Conservation (phyloP, 2,888 invertebrate species). For the Drosophila algonquin region DNA sequence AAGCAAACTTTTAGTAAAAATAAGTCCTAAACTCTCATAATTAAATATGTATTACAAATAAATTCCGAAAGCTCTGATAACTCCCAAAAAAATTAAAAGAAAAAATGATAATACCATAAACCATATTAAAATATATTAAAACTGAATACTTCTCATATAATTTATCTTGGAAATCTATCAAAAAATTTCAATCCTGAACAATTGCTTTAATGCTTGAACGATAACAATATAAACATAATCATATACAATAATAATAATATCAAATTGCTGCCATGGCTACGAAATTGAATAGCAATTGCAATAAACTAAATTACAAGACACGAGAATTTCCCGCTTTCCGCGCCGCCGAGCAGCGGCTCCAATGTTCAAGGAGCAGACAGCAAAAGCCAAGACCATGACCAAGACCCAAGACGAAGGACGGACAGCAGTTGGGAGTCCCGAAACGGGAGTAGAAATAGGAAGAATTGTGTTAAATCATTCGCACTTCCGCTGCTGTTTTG, state of each 20-base stretch:
- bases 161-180: background rate
- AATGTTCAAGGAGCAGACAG: conserved; percentile 32
- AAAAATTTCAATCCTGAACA: background rate
- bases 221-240: conserved; percentile 34
- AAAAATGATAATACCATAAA: background rate
- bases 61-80: background rate
- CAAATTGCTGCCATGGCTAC: conserved; percentile 46
- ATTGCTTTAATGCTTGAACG: background rate
- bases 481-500: conserved; percentile 76
- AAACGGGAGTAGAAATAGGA: conserved; percentile 48
- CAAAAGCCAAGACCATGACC: conserved; percentile 13
- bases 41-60: too few relatives aligned
- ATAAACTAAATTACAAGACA: conserved; percentile 69
- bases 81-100: background rate
- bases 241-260: conserved; percentile 20
- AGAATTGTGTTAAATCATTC: conserved; percentile 78
- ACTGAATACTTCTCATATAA: background rate
- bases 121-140: background rate
- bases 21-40: too few relatives aligned
- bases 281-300: conserved; percentile 52
- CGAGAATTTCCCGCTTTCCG: conserved; percentile 65
- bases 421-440: conserved; percentile 38
- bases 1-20: too few relatives aligned
- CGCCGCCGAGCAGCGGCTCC: conserved; percentile 49
- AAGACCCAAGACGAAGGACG: conserved; percentile 18